These are phyloP conservation scores for Cetoscarus ocellatus DNA, from an alignment of 2,797 vertebrate species.

Conservation along the genomic window DNA sequence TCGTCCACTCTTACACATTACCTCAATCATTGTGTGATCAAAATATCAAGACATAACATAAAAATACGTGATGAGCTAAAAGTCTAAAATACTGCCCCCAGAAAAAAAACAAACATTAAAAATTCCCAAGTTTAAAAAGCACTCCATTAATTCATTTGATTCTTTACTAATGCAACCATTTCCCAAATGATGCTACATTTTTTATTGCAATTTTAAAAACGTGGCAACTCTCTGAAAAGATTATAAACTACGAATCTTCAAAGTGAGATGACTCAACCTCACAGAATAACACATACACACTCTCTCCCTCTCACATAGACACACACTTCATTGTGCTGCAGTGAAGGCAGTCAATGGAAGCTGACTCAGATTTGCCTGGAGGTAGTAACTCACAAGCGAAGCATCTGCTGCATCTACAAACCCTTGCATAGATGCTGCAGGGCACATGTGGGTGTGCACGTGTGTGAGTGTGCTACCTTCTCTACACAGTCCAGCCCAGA, in stretches of 20 bases:
- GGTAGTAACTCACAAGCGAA: conserved; percentile 34
- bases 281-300: conserved; percentile 2
- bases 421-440: conserved; percentile 20
- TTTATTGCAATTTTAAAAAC: not conserved
- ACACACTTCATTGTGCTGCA: not conserved
- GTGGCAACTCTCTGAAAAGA: not conserved
- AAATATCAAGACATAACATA: no score
- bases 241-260: conserved; percentile 8
- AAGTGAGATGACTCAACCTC: conserved; percentile 1
- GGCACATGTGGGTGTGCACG: conserved; percentile 8
- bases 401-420: conserved; percentile 52
- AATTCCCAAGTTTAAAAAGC: no score
- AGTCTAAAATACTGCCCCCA: no score
- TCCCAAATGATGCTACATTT: not conserved
- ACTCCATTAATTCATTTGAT: no score
- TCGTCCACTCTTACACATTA: no score
- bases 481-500: conserved; percentile 30
- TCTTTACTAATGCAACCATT: no score
- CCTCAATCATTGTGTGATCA: no score
- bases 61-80: no score
- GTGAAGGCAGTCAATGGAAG: conserved; percentile 26
- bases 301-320: conserved; percentile 5
- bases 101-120: no score
- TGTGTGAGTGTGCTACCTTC: conserved; percentile 12
- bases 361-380: conserved; percentile 49